Conservation (phyloP, 2,888 invertebrate genomes). For the Agonopterix arenella region DNA sequence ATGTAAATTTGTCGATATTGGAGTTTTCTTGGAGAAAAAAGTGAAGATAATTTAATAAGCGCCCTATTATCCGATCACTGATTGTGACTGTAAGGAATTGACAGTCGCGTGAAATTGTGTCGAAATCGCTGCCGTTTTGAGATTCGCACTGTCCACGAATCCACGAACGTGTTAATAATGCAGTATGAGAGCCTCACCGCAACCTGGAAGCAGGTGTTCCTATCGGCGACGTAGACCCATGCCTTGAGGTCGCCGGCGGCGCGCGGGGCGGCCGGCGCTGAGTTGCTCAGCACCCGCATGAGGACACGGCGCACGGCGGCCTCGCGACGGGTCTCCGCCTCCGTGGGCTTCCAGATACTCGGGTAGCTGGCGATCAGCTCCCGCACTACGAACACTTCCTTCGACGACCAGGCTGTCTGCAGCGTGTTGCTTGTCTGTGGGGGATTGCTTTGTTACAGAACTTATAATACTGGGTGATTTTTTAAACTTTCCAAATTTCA, state of each 20-base stretch:
- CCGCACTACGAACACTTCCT: constrained; percentile 84
- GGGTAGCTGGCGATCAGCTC: constrained; percentile 87
- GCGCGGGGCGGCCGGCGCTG: constrained; percentile 70
- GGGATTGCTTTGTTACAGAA: constrained; percentile 11
- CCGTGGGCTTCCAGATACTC: constrained; percentile 88
- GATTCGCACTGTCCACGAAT: no score
- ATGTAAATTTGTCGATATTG: no score
- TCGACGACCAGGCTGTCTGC: constrained; percentile 77
- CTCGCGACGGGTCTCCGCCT: constrained; percentile 84
- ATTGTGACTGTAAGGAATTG: no score
- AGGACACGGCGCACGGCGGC: constrained; percentile 85
- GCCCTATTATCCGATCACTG: no score
- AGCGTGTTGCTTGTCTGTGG: constrained; percentile 56
- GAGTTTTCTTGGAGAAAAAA: no score
- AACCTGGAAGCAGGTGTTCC: constrained; percentile 72
- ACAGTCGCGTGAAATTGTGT: no score
- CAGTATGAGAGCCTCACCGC: constrained; percentile 62
- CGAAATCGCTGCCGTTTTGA: no score
- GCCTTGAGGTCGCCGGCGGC: constrained; percentile 88
- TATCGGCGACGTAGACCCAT: constrained; percentile 85
- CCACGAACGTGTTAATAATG: no score
- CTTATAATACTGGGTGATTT: no score
- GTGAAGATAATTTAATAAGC: no score
- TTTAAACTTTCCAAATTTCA: no score
- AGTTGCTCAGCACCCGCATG: constrained; percentile 80